A percentile compares a stretch with the other conserved stretches of the same genome.
Evolutionary conservation across 2,113 vertebrate genomes (phyloP).

Genomic region (Potamarius usumacintae): DNA sequence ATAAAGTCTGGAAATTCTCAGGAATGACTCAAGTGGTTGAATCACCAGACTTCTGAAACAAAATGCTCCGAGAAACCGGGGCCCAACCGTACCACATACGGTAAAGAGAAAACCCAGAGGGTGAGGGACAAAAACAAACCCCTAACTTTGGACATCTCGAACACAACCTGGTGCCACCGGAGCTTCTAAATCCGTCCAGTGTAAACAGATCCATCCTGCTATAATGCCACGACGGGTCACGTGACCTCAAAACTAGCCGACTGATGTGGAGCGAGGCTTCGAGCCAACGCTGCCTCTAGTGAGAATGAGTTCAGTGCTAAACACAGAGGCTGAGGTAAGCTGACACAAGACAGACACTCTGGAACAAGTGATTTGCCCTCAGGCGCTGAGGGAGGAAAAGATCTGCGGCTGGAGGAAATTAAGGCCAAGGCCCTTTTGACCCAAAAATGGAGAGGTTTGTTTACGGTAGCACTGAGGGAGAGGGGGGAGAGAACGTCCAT

Average conservation of each 20-base stretch:
- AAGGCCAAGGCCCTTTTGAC: conserved; percentile 29
- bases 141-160: conserved; percentile 34
- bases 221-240: conserved; percentile 55
- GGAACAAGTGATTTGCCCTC: conserved; percentile 22
- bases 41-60: conserved; percentile 18
- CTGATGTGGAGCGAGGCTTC: conserved; percentile 55
- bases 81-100: background rate
- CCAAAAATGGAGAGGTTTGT: conserved; percentile 33
- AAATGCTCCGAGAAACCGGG: background rate
- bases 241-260: conserved; percentile 64
- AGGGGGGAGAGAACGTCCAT: conserved; percentile 2
- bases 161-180: conserved; percentile 46
- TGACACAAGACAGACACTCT: conserved; percentile 3
- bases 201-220: conserved; percentile 64
- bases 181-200: conserved; percentile 62
- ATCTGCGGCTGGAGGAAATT: conserved; percentile 33
- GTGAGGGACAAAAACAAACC: background rate
- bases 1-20: conserved; percentile 13
- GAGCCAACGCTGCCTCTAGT: background rate
- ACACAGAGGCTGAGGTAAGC: conserved; percentile 4
- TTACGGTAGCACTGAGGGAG: conserved; percentile 7
- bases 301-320: conserved; percentile 34
- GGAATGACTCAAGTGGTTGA: conserved; percentile 19
- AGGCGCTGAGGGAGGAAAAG: conserved; percentile 7
- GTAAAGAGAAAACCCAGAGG: background rate